Evolutionary conservation across 2,797 vertebrate genomes (phyloP), one percentile per base, ranked within the genome.

Genomic region (Sebastolobus altivelis): DNA sequence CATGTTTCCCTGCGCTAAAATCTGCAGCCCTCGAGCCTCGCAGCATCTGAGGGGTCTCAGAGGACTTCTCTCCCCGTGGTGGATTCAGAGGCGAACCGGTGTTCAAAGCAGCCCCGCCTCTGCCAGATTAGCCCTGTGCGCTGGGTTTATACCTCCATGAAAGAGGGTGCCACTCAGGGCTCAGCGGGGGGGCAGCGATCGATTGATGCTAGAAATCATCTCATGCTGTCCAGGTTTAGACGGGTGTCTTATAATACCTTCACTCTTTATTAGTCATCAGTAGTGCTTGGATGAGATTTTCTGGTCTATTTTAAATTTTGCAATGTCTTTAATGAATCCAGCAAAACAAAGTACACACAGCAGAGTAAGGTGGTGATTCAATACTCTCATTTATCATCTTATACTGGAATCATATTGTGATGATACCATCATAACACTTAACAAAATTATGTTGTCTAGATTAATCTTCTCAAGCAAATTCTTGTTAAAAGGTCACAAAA

Each of bases 31-130:
- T 74, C 14, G 1, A 75, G 55, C 68, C 43, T 65, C 18, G 3
- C 84, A 68, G 78, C 65, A 52, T 78, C 77, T 61, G 63, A 67
- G 11, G 14, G 11, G 60, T 83, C 86, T 86, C 88, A 2, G 27
- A 80, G 80, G 90, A 84, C 66, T 58, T 22, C 9, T 1, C 69
- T 70, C 81, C 82, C 66, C 6, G 4, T 8, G 18, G 79, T 63
- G 79, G 61, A 56, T 85, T 90, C 62, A 78, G 69, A 37, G 76
- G 78, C 35, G 79, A 79, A 82, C 58, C 9, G 18, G 68, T 80
- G 75, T 90, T 92, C 88, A 90, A 91, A 92, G 87, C 85, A 62
- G 65, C 56, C 22, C 54, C 18, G 59, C 73, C 74, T 75, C 29
- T 37, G 68, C 56, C 81, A 75, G 81, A 84, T 91, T 82, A 90